Evolutionary conservation across 2,888 invertebrate species (phyloP).

Genomic region (Dugesia japonica): DNA sequence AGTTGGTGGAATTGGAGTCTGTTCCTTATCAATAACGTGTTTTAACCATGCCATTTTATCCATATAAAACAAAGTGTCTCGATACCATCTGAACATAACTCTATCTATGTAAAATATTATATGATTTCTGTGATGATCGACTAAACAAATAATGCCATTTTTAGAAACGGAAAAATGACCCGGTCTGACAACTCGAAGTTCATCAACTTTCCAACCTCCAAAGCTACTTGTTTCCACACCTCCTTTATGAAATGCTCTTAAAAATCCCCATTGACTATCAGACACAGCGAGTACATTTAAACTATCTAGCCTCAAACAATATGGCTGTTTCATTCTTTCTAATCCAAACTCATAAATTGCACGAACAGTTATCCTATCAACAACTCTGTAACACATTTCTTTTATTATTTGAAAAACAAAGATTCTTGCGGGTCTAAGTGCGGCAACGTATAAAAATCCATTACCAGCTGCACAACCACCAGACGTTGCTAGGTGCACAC

Average conservation of each 20-base stretch:
- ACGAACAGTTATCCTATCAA: neutral
- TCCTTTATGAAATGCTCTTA: neutral
- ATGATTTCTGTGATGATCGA: neutral
- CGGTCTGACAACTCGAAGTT: neutral
- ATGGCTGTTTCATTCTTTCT: neutral
- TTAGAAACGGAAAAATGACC: conserved; percentile 4
- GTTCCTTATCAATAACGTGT: neutral
- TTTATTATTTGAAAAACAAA: neutral
- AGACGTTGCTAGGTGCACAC: neutral
- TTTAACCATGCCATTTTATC: neutral
- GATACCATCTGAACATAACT: conserved; percentile 12
- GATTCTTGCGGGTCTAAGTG: neutral
- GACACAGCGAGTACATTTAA: neutral
- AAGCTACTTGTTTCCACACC: neutral
- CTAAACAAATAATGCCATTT: conserved; percentile 6
- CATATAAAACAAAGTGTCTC: conserved; percentile 13
- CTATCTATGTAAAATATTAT: neutral
- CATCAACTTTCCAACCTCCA: neutral
- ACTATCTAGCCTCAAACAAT: neutral
- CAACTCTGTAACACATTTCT: conserved; percentile 7
- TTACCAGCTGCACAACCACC: neutral
- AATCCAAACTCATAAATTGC: conserved; percentile 1
- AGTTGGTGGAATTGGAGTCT: neutral
- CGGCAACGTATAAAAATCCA: neutral
- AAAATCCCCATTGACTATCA: neutral